Evolutionary conservation across 2,113 vertebrate species (phyloP).

Genomic region (Seriola aureovittata): DNA sequence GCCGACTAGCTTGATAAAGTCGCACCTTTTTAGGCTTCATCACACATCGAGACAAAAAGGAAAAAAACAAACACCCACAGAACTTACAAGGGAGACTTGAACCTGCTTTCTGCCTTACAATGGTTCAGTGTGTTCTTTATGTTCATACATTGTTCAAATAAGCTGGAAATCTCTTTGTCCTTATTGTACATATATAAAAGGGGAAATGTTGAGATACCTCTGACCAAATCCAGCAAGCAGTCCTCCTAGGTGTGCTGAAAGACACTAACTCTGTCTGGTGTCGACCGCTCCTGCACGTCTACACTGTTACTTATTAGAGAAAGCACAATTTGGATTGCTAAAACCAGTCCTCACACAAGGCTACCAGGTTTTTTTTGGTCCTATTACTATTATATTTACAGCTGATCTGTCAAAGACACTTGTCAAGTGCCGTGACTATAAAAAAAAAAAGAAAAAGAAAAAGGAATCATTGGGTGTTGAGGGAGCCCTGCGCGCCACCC

Average conservation of each 20-base stretch:
- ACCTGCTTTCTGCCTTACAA: constrained; percentile 81
- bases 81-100: constrained; percentile 80
- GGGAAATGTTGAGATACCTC: constrained; percentile 64
- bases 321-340: constrained; percentile 81
- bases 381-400: constrained; percentile 39
- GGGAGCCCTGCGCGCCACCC: constrained; percentile 18
- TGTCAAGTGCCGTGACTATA: constrained; percentile 53
- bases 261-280: constrained; percentile 58
- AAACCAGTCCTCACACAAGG: constrained; percentile 59
- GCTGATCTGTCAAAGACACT: constrained; percentile 62
- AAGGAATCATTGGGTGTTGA: constrained; percentile 15
- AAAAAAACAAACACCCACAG: constrained; percentile 40
- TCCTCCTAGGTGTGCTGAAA: constrained; percentile 54
- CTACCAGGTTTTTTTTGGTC: constrained; percentile 44
- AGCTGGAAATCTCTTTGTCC: constrained; percentile 67
- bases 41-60: constrained; percentile 20
- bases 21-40: constrained; percentile 29
- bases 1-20: constrained; percentile 15
- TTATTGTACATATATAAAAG: constrained; percentile 69
- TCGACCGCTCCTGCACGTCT: constrained; percentile 47
- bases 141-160: constrained; percentile 52
- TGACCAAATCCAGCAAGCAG: constrained; percentile 71
- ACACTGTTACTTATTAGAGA: constrained; percentile 69
- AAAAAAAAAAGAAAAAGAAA: not conserved
- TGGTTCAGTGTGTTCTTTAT: constrained; percentile 53